These are phyloP conservation scores for Poecilobothrus nobilitatus DNA, from an alignment of 2,888 invertebrate genomes.

Conservation along the genomic window DNA sequence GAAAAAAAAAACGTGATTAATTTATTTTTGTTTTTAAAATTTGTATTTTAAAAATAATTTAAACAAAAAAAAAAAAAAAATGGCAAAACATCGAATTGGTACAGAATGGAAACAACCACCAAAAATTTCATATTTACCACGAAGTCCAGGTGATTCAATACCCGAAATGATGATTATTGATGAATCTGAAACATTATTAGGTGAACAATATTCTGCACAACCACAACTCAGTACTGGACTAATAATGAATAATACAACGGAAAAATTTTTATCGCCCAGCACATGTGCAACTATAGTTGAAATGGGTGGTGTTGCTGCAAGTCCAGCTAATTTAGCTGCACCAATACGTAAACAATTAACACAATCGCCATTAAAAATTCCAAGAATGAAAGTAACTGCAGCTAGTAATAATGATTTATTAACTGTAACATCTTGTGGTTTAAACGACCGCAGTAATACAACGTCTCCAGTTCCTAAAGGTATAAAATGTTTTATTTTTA, in stretches of 20 bases:
- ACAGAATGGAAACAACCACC: constrained; percentile 24
- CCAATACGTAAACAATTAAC: constrained; percentile 20
- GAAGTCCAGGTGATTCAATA: constrained; percentile 13
- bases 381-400: constrained; percentile 13
- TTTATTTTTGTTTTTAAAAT: neutral
- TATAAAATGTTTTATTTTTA: constrained; percentile 8
- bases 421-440: neutral
- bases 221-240: constrained; percentile 15
- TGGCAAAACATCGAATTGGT: constrained; percentile 24
- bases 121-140: constrained; percentile 21
- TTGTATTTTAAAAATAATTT: neutral
- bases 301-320: constrained; percentile 39
- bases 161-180: constrained; percentile 23
- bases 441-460: constrained; percentile 3
- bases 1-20: neutral
- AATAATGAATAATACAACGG: constrained; percentile 16
- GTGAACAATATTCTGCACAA: constrained; percentile 6
- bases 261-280: constrained; percentile 20
- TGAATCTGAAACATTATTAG: constrained; percentile 23
- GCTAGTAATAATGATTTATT: constrained; percentile 9
- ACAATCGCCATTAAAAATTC: constrained; percentile 16
- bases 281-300: constrained; percentile 38
- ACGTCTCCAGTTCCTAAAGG: constrained; percentile 17
- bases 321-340: constrained; percentile 24
- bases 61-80: constrained; percentile 11